phyloP scores from a whole-genome alignment of 2,888 invertebrate species.

The Lithodes maja region DNA sequence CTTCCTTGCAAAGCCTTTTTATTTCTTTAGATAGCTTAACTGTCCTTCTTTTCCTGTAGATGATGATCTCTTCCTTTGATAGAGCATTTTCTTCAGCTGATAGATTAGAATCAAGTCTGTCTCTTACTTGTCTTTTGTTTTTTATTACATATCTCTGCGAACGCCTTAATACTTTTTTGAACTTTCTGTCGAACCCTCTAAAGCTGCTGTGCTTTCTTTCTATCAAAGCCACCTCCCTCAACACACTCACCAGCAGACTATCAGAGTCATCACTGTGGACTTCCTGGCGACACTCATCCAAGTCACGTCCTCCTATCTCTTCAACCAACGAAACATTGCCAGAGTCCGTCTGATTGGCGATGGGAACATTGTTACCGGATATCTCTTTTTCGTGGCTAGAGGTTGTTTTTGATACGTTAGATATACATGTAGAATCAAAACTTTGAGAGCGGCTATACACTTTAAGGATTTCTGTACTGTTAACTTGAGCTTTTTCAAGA shows the following conservation, averaged over 20 bases:
- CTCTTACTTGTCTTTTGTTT: conserved; percentile 38
- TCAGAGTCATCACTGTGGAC: not conserved
- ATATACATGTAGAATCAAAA: conserved; percentile 1
- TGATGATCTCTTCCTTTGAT: conserved; percentile 41
- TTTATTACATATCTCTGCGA: conserved; percentile 32
- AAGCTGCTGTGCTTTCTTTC: conserved; percentile 28
- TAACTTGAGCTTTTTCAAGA: conserved; percentile 26
- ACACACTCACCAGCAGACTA: conserved; percentile 51
- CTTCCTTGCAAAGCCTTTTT: conserved; percentile 22
- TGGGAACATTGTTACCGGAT: not conserved
- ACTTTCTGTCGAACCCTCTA: conserved; percentile 6
- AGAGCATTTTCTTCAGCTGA: conserved; percentile 46
- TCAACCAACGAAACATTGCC: conserved; percentile 33
- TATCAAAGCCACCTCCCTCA: conserved; percentile 50
- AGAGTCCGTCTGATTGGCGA: conserved; percentile 18
- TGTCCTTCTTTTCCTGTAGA: conserved; percentile 21
- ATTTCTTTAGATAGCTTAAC: conserved; percentile 28
- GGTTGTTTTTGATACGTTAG: not conserved
- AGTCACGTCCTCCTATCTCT: conserved; percentile 8
- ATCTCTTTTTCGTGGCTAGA: not conserved
- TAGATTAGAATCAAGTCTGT: conserved; percentile 48
- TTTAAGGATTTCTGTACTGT: conserved; percentile 3
- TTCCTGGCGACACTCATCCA: not conserved
- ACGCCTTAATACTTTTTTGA: conserved; percentile 35
- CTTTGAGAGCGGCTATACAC: conserved; percentile 34